These are phyloP conservation scores for Muscina levida DNA, from an alignment of 2,888 invertebrate species.

Conservation along the genomic window DNA sequence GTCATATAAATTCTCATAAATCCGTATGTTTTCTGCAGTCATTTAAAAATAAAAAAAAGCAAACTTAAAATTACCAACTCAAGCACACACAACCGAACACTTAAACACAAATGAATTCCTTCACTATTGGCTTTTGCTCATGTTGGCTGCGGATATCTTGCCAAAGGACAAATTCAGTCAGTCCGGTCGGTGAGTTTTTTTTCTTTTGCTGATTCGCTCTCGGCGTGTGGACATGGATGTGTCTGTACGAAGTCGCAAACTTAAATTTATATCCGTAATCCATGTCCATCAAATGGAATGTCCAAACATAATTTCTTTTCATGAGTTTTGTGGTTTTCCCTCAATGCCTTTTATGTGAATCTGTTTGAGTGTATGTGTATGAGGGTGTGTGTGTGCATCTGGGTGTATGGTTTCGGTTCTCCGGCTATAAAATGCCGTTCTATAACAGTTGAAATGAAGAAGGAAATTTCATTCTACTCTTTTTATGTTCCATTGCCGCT, in stretches of 20 bases:
- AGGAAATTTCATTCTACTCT: constrained; percentile 53
- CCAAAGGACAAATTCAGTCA: constrained; percentile 56
- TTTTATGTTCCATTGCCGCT: constrained; percentile 35
- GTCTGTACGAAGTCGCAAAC: constrained; percentile 61
- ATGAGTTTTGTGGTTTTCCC: constrained; percentile 63
- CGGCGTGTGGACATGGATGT: constrained; percentile 5
- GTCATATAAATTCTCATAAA: constrained; percentile 60
- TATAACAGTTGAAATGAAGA: constrained; percentile 26
- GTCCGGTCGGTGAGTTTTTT: constrained; percentile 26
- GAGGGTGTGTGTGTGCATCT: constrained; percentile 1
- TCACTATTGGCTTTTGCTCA: constrained; percentile 34
- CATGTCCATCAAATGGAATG: constrained; percentile 66
- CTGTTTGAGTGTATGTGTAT: neutral
- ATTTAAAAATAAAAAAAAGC: constrained; percentile 19
- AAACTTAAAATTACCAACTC: constrained; percentile 48
- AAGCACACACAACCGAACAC: constrained; percentile 5
- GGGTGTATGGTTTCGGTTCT: constrained; percentile 17
- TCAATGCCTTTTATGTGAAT: constrained; percentile 16
- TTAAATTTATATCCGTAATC: constrained; percentile 65
- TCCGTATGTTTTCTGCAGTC: constrained; percentile 47
- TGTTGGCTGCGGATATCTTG: constrained; percentile 46
- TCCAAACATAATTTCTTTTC: constrained; percentile 67
- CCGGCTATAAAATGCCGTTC: constrained; percentile 38
- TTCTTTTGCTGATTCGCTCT: constrained; percentile 39
- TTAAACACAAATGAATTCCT: constrained; percentile 17